Conservation (phyloP, 2,113 vertebrate species). For the Saccopteryx leptura region DNA sequence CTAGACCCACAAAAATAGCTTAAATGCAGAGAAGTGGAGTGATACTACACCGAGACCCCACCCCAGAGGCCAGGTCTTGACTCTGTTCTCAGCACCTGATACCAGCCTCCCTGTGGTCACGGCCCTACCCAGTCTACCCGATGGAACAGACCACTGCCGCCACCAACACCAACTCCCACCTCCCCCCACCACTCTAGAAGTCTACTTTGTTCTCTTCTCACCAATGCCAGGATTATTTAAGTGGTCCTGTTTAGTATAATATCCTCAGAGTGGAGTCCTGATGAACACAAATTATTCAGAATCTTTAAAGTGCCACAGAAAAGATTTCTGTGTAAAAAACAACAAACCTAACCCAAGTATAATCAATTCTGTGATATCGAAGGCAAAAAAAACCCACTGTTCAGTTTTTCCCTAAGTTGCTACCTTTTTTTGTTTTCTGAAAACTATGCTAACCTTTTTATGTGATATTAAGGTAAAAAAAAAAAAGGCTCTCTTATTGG, state of each 20-base stretch:
- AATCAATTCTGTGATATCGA: constrained; percentile 34
- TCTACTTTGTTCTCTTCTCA: neutral
- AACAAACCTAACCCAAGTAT: neutral
- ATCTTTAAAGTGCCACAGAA: constrained; percentile 46
- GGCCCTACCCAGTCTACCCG: neutral
- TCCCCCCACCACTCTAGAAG: neutral
- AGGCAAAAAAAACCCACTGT: neutral
- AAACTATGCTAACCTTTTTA: constrained; percentile 41
- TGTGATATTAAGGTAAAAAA: constrained; percentile 53
- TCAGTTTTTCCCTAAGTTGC: constrained; percentile 38
- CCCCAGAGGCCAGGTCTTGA: neutral
- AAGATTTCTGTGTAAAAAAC: constrained; percentile 35
- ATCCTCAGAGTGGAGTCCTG: neutral
- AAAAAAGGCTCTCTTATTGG: constrained; percentile 37
- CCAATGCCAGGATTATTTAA: neutral
- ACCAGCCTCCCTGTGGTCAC: neutral
- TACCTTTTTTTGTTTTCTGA: neutral
- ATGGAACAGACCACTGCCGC: neutral
- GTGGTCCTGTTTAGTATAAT: neutral
- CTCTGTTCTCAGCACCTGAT: neutral
- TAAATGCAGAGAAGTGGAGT: neutral
- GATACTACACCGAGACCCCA: neutral
- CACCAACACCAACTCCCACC: neutral
- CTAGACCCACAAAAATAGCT: neutral
- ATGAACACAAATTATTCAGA: constrained; percentile 42